Base-by-base conservation (phyloP, 1,140 invertebrate genomes). In the Notospermus geniculatus region DNA sequence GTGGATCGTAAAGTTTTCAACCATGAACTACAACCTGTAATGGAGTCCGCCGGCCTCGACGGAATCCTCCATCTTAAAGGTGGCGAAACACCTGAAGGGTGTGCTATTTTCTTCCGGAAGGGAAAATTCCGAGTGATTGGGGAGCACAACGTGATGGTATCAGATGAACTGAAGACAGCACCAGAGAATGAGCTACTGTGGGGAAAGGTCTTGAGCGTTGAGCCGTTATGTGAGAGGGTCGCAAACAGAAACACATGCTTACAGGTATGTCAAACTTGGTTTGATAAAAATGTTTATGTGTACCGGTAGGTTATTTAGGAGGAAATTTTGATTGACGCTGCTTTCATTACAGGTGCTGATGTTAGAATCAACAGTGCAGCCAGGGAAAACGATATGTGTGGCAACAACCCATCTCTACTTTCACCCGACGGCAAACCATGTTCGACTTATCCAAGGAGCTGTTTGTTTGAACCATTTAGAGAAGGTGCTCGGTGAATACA, bases 361-460 rank as follows among this genome's bases (percentile, higher is more conserved):
- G 32, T 79, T 93, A 54, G 82, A 87, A 72, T 86, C 85, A 7
- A 74, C 84, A 54, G 85, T 88, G 9, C 83, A 85, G 70, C 81
- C 82, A 9, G 64, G 57, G 1, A 43, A 79, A 82, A 58, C 65
- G 57, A 60, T 93, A 32, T 74, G 93, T 58, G 83, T 94, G 55
- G 91, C 87, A 25, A 95, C 94, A 73, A 95, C 92, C 0, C 95
- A 97, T 84, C 84, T 97, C 19, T 97, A 92, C 78, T 97, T 94
- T 74, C 90, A 92, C 74, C 91, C 92, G 1, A 87, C 91, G 78
- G 89, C 91, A 7, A 88, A 92, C 82, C 89, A 95, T 73, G 89
- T 97, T 68, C 82, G 95, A 67, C 79, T 96, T 2, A 75, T 96
- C 32, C 86, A 87, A 71, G 74, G 75, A 22, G 72, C 76, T 0